phyloP scores from a whole-genome alignment of 2,113 vertebrate species.

The Petrocephalus zakoni region DNA sequence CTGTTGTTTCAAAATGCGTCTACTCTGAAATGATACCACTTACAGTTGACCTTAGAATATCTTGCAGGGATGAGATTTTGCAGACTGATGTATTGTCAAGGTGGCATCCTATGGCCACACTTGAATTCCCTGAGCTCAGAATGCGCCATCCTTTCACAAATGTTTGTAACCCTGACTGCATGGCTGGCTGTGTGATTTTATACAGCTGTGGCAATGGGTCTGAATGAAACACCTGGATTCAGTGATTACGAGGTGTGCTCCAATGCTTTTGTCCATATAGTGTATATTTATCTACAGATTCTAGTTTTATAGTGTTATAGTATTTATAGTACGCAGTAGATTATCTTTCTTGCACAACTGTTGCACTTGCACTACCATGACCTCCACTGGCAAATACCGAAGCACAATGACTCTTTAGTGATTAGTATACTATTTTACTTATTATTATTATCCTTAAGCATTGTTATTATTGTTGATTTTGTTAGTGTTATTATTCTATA shows the following conservation, averaged over 20 bases:
- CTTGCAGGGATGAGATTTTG: background rate
- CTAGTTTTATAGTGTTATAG: background rate
- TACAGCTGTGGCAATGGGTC: no score
- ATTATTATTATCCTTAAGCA: background rate
- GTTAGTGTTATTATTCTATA: background rate
- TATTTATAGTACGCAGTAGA: background rate
- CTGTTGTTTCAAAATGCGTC: background rate
- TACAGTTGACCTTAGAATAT: background rate
- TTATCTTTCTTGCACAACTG: background rate
- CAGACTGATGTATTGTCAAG: background rate
- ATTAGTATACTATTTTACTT: background rate
- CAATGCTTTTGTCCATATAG: background rate
- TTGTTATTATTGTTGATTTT: background rate
- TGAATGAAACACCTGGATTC: no score
- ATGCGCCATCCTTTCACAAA: no score
- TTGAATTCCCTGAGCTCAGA: background rate
- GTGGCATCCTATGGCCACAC: background rate
- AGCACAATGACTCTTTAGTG: background rate
- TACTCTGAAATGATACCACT: background rate
- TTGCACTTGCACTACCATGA: background rate
- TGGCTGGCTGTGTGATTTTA: background rate
- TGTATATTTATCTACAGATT: background rate
- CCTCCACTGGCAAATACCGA: background rate
- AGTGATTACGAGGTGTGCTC: no score
- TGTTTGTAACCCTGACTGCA: no score